Evolutionary conservation across 1,140 invertebrate species (phyloP), one percentile per base, ranked within the genome.

Genomic region (Ctenoplectra terminalis): DNA sequence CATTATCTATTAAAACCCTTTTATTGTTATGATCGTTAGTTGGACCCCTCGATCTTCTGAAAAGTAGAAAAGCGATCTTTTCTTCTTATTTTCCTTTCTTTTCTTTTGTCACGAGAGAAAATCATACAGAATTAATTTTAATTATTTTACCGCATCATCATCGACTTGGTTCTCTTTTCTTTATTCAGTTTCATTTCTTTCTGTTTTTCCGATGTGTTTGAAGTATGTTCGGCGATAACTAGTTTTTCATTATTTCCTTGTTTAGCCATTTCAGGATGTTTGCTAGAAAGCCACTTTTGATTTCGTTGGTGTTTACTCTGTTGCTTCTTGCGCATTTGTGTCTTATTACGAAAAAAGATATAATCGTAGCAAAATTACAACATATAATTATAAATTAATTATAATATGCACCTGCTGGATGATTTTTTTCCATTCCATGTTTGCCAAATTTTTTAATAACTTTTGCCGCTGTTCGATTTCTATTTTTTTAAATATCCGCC

Each of bases 371-470:
- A 1, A 34, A 15, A 23, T 72, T 11, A 43, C 26, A 46, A 0
- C 1, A 40, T n/a, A 5, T 29, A 64, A 7, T n/a, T 43, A 15
- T 11, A 1, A 60, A 60, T 11, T 17, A 26, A 15, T 34, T 60
- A 26, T 73, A n/a, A 67, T n/a, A 8, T 20, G 29, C 37, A 64
- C 26, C 58, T 46, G 78, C 54, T n/a, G 54, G 34, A 54, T 58
- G 15, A 58, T 31, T 40, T 64, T 76, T 23, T 75, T 84, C 31
- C 56, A 80, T 54, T 89, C 71, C 17, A 56, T 69, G 8, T 88
- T 71, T 6, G 58, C 40, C 17, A 61, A 7, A 58, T 76, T 70
- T 23, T 56, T 73, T 3, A 63, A 37, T 31, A 84, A 46, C 29
- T 84, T 40, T 26, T 58, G 60, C 23, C 72, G 58, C 5, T 46